Base-by-base conservation (phyloP, 1,140 invertebrate species). In the Rhizoglyphus robini region DNA sequence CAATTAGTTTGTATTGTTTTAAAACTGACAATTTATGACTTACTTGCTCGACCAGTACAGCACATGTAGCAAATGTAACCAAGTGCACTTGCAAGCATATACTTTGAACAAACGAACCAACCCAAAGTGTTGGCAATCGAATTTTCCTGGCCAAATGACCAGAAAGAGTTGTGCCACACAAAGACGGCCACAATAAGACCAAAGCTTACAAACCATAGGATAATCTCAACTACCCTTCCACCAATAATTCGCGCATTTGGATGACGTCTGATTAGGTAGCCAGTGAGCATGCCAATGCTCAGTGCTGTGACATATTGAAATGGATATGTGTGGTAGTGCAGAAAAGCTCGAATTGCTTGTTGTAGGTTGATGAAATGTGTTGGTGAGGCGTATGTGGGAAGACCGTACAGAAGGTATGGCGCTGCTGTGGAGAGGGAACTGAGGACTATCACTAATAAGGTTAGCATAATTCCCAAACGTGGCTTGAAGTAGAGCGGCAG, bases 281-380 rank as follows among this genome's bases (percentile, higher is more conserved):
- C 58, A 30, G 27, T 29, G 5, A 60, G 25, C 30, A 60, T 34
- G 13, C 58, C 58, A 60, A 60, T 60, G n/a, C 11, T 34, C 8
- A 60, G 23, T n/a, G 58, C 5, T 18, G 20, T 34, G 5, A 60
- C 58, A 41, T 60, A 60, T 41, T 34, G 58, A 32, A 23, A 4
- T 29, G 58, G 58, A 23, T 60, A 41, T 41, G 36, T 60, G 30
- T 60, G 58, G 25, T 60, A 60, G 30, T 60, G 8, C 8, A 18
- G 5, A 29, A 60, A 34, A 41, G 20, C 15, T 13, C 13, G 13
- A n/a, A 34, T n/a, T n/a, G n/a, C 30, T 5, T 32, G 25, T 60
- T 30, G 20, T 5, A n/a, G 25, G 32, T 41, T 41, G 58, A 60
- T 20, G 27, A 60, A 34, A 8, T 23, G 20, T 5, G 5, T 47